Conservation (phyloP, 2,113 vertebrate species). For the Clinocottus analis region DNA sequence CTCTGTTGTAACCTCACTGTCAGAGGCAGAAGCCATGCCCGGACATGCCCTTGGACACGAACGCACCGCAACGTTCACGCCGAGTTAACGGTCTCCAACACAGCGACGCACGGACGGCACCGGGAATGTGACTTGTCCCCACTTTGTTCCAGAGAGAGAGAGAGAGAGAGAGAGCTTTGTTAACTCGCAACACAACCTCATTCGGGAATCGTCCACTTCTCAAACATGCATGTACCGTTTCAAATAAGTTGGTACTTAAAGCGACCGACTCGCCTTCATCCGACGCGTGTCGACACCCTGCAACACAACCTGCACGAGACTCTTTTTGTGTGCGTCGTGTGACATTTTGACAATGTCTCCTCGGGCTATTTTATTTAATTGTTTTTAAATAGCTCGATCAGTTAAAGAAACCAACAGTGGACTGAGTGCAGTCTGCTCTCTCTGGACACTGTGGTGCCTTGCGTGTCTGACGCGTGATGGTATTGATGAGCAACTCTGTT, state of each 20-base stretch:
- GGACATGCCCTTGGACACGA: constrained; percentile 29
- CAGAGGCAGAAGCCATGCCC: constrained; percentile 40
- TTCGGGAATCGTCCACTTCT: neutral
- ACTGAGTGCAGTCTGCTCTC: neutral
- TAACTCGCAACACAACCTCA: neutral
- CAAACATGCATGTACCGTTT: neutral
- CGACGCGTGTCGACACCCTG: neutral
- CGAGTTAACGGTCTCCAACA: neutral
- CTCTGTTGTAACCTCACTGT: constrained; percentile 51
- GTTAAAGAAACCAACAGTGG: too few species aligned
- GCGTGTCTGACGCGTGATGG: neutral
- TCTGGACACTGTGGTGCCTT: neutral
- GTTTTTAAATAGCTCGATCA: neutral
- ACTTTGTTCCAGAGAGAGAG: neutral
- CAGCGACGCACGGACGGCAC: neutral
- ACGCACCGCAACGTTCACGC: neutral
- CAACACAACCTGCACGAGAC: neutral
- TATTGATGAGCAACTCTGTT: neutral
- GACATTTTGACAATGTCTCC: neutral
- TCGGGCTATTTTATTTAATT: neutral
- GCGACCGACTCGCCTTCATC: neutral
- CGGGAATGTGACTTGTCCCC: neutral
- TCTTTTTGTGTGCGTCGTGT: neutral
- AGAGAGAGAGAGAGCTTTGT: neutral
- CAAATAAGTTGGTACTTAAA: neutral